Evolutionary conservation across 1,140 invertebrate genomes (phyloP).

Genomic region (Zaprionus kolodkinae): DNA sequence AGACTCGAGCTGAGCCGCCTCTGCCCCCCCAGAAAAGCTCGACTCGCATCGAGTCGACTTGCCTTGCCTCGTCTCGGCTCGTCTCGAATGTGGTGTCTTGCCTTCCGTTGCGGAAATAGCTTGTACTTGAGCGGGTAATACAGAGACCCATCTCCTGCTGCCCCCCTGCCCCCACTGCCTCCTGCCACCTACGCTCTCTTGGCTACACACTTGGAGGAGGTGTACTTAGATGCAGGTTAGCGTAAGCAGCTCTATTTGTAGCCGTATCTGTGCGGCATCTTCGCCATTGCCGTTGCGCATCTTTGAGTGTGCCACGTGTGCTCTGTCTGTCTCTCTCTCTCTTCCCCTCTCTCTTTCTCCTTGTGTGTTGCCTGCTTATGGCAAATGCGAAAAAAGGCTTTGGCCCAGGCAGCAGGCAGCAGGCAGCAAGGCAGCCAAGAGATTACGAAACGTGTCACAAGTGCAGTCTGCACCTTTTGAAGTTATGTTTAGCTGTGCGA

Average conservation of each 20-base stretch:
- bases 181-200: neutral
- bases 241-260: conserved; percentile 65
- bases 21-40: conserved; percentile 42
- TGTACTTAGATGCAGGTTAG: conserved; percentile 67
- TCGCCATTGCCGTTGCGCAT: conserved; percentile 45
- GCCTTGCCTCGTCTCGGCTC: too few species aligned
- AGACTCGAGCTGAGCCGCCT: conserved; percentile 39
- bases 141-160: conserved; percentile 2
- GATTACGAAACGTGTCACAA: conserved; percentile 81
- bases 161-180: neutral
- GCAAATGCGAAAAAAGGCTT: conserved; percentile 65
- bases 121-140: conserved; percentile 66
- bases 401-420: conserved; percentile 32
- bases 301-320: conserved; percentile 28
- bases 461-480: conserved; percentile 81
- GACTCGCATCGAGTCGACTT: conserved; percentile 20
- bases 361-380: conserved; percentile 62
- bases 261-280: conserved; percentile 55
- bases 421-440: conserved; percentile 68
- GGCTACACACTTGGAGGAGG: conserved; percentile 23
- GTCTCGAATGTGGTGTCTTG: conserved; percentile 50
- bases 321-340: neutral
- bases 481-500: conserved; percentile 74
- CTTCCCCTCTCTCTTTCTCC: conserved; percentile 2
- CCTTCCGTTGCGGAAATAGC: conserved; percentile 75